Base-by-base conservation (phyloP, 1,140 invertebrate species). In the Euwallacea similis region DNA sequence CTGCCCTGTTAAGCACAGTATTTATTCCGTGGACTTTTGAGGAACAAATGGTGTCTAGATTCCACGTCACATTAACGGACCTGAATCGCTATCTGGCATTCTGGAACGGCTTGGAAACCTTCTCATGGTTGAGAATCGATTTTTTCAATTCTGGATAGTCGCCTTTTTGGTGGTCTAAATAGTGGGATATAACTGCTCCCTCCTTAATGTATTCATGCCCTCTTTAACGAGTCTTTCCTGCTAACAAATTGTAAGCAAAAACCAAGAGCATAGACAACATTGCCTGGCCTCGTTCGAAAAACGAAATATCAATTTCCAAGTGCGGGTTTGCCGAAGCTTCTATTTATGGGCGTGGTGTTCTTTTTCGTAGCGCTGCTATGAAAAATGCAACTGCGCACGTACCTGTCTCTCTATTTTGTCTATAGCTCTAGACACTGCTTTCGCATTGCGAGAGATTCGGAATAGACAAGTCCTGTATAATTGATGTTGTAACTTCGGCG, bases 301-400 rank as follows among this genome's bases (percentile, higher is more conserved):
- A 50, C 61, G 42, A 50, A 64, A 64, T 64, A 64, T 64, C 61
- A 64, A 64, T 64, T 64, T 64, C 42, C 59, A 61, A 61, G 59
- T 61, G 59, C 61, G 46, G 33, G 61, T 50, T 50, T 50, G 42
- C 43, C 61, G 46, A 64, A 47, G 61, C 55, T 58, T 16, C 55
- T 61, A 64, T 64, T 64, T 50, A 41, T 44, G 61, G 61, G 61
- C 61, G 42, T 64, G 61, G 33, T 64, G 16, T 64, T 46, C 13
- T 46, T 64, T 46, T 64, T 64, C 21, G 8, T 33, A 13, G 42
- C 11, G 11, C 8, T 42, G 59, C 21, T n/a, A 11, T 61, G 59
- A 64, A 64, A 64, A 64, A 60, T 60, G 3, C 61, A 64, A 64
- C 61, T 64, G 61, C 61, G 61, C 61, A 64, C 8, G n/a, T 46